Evolutionary conservation across 2,888 invertebrate genomes (phyloP), one percentile per base, ranked within the genome.

Genomic region (Pristionchus mayeri): DNA sequence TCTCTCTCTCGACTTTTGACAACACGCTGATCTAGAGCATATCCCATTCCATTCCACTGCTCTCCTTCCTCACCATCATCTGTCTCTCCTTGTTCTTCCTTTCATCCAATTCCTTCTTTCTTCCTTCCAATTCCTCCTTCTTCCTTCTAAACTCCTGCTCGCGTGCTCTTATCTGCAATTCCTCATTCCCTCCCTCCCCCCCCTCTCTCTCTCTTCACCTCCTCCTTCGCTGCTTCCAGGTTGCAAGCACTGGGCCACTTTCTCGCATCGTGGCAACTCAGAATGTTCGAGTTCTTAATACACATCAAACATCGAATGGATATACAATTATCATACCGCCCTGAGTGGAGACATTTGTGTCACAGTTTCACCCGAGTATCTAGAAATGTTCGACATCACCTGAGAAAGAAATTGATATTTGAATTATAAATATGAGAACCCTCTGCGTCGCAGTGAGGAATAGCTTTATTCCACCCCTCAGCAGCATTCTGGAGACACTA

Each of bases 301-400:
- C 9, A 34, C 1, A 16, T 7, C 0, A 0, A 37, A 37, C n/a
- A 52, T n/a, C 16, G 13, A 13, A 7, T 24, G 34, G 52, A 1
- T 24, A 30, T 3, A 30, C 1, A 44, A 2, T 13, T 4, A 30
- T 24, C 34, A 34, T 13, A 57, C 80, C 34, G n/a, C 37, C 40
- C 80, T 34, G 24, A 80, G 52, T 40, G 80, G n/a, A 37, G 52
- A 57, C 52, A 57, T 80, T 24, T 80, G 80, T 16, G 80, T 80
- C 57, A 80, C 80, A 3, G 44, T 57, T 24, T 80, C 80, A 16
- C 80, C 80, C 6, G 54, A 57, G 57, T 80, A 80, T 44, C 80
- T 24, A 54, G 80, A 80, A 3, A 57, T 40, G 30, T 80, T 80
- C 13, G 24, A 13, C 48, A 27, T 27, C 37, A 80, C 44, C 80